phyloP scores from a whole-genome alignment of 1,140 invertebrate species.

The Neotoxoptera formosana region DNA sequence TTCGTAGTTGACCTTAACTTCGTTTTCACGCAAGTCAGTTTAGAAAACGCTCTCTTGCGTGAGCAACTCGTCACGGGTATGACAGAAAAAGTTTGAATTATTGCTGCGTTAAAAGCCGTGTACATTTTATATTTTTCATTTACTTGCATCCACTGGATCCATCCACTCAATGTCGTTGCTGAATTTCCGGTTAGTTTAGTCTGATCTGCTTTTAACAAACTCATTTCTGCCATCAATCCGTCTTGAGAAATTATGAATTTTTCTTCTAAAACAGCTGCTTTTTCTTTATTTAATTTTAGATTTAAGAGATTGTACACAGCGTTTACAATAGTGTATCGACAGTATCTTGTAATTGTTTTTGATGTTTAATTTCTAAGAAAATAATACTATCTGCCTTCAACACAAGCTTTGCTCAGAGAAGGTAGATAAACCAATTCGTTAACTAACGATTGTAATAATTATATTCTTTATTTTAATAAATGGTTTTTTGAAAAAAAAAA shows the following conservation, averaged over 20 bases:
- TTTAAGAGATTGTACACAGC: slow-evolving; percentile 16
- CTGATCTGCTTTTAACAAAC: not conserved
- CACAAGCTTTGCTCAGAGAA: too few relatives aligned
- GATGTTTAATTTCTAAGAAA: too few relatives aligned
- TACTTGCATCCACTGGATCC: slow-evolving; percentile 29
- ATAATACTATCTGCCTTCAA: too few relatives aligned
- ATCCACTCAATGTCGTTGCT: slow-evolving; percentile 21
- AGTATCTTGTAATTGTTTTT: too few relatives aligned
- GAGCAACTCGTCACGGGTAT: slow-evolving; percentile 13
- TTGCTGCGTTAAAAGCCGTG: not conserved
- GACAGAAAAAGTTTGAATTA: slow-evolving; percentile 27
- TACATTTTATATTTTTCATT: slow-evolving; percentile 37
- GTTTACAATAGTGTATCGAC: too few relatives aligned
- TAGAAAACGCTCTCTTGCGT: slow-evolving; percentile 22
- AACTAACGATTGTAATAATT: too few relatives aligned
- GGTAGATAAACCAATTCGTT: too few relatives aligned
- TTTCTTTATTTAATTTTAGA: too few relatives aligned
- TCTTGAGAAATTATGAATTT: slow-evolving; percentile 14
- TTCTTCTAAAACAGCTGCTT: not conserved
- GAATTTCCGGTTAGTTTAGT: not conserved
- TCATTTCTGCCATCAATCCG: slow-evolving; percentile 17
- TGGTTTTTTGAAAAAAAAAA: too few relatives aligned
- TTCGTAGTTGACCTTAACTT: slow-evolving; percentile 30
- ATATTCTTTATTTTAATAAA: too few relatives aligned
- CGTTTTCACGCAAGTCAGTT: slow-evolving; percentile 15